Evolutionary conservation across 1,140 invertebrate species (phyloP).

Genomic region (Drosophila pseudoananassae): DNA sequence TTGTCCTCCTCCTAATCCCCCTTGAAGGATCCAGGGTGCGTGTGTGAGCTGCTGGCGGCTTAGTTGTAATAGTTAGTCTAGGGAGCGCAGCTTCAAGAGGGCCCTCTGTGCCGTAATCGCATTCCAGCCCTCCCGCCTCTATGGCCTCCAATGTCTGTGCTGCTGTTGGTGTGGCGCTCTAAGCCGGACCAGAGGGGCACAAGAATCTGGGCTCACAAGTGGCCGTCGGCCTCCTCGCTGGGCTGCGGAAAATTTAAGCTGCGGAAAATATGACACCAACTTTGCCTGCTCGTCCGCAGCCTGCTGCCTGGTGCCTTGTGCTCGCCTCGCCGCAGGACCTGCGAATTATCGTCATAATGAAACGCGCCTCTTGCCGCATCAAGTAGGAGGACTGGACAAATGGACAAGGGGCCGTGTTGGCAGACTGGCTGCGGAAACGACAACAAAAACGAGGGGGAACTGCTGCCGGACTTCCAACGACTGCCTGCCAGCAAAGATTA

Average conservation of each 20-base stretch:
- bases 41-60: conserved; percentile 36
- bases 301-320: conserved; percentile 20
- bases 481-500: conserved; percentile 78
- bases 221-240: conserved; percentile 33
- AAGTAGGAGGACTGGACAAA: not conserved
- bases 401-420: not conserved
- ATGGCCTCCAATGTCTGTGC: not conserved
- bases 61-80: conserved; percentile 25
- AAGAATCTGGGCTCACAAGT: conserved; percentile 47
- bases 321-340: conserved; percentile 61
- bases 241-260: conserved; percentile 73
- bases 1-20: conserved; percentile 22
- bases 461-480: conserved; percentile 20
- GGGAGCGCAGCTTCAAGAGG: conserved; percentile 7
- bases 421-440: conserved; percentile 6
- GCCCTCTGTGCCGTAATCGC: conserved; percentile 44
- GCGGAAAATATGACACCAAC: conserved; percentile 81
- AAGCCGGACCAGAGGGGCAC: conserved; percentile 27
- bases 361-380: conserved; percentile 34
- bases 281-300: conserved; percentile 23
- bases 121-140: conserved; percentile 60
- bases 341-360: conserved; percentile 79
- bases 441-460: conserved; percentile 11
- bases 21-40: conserved; percentile 21
- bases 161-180: conserved; percentile 4